Conservation (phyloP, 2,797 vertebrate genomes). For the Florisuga fusca region DNA sequence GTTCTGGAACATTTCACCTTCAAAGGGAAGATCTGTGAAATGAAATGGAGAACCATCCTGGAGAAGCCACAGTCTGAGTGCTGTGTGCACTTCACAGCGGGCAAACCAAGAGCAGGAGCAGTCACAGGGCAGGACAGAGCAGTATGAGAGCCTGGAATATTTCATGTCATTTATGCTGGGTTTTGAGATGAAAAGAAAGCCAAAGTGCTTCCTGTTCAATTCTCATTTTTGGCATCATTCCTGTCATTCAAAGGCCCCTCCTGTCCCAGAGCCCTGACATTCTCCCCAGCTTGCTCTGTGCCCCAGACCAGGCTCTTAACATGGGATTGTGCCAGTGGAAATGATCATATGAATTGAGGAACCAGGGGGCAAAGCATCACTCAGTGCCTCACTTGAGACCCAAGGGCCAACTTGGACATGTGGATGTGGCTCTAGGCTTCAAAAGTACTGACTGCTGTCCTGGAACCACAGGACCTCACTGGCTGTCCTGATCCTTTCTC, state of each 20-base stretch:
- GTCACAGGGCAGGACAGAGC: neutral
- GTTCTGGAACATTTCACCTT: conserved; percentile 55
- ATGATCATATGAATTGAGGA: neutral
- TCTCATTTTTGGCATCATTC: neutral
- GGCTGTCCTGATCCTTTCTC: neutral
- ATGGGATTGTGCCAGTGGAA: neutral
- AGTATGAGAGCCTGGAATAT: neutral
- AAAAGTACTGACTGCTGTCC: neutral
- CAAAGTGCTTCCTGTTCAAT: neutral
- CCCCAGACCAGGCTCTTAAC: neutral
- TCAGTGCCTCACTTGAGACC: neutral
- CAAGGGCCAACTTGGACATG: neutral
- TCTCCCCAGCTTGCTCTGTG: neutral
- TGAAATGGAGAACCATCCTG: neutral
- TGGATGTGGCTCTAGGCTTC: neutral
- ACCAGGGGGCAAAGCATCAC: neutral
- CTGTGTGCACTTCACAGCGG: neutral
- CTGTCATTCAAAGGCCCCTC: neutral
- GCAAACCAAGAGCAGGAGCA: neutral
- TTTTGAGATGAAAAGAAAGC: neutral
- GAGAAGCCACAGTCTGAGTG: neutral
- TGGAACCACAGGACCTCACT: neutral
- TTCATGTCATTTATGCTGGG: neutral
- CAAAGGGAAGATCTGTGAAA: neutral
- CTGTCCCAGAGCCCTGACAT: neutral